A percentile compares a stretch with the other conserved stretches of the same genome.
phyloP scores from a whole-genome alignment of 1,140 invertebrate species.

The Drosophila yakuba region DNA sequence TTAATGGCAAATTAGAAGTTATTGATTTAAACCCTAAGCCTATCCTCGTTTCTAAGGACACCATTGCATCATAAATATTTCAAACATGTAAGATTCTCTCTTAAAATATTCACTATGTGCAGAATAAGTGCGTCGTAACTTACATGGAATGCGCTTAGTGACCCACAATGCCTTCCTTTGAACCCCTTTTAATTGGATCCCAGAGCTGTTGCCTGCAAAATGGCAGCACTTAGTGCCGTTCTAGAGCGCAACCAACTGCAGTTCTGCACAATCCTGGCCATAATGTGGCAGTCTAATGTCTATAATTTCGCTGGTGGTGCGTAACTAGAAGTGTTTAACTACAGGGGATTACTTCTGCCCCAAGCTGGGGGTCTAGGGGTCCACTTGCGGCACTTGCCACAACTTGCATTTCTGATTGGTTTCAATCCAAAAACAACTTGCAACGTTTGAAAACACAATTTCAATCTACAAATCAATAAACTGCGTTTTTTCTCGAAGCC shows the following conservation, averaged over 20 bases:
- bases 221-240: slow-evolving; percentile 29
- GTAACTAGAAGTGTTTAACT: slow-evolving; percentile 28
- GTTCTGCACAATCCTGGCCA: slow-evolving; percentile 26
- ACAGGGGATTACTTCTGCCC: slow-evolving; percentile 25
- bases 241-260: slow-evolving; percentile 12
- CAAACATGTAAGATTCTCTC: not conserved
- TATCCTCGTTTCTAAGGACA: too few species aligned
- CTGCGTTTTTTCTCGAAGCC: too few species aligned
- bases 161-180: slow-evolving; percentile 1
- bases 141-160: not conserved
- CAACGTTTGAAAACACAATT: not conserved
- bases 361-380: not conserved
- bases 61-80: not conserved
- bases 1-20: slow-evolving; percentile 7
- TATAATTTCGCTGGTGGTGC: not conserved
- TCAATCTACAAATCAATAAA: too few species aligned
- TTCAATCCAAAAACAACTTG: too few species aligned
- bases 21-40: not conserved
- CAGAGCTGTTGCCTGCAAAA: slow-evolving; percentile 5
- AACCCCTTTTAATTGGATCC: not conserved
- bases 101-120: too few species aligned
- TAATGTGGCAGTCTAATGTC: slow-evolving; percentile 15
- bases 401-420: not conserved
- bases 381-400: not conserved
- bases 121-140: not conserved